Conservation (phyloP, 2,888 invertebrate genomes). For the Drosophila maculinotata region DNA sequence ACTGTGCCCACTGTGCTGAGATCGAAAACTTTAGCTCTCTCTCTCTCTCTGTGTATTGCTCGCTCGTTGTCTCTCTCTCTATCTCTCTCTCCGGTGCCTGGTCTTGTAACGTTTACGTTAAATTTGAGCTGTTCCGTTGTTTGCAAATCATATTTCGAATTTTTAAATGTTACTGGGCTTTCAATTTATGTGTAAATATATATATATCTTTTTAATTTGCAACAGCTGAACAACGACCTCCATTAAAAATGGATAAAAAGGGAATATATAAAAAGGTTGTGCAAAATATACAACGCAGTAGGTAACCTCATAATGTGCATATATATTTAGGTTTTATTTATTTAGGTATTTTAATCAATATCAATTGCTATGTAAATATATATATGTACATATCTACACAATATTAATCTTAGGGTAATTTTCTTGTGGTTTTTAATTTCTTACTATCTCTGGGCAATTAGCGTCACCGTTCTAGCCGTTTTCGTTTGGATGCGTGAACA, state of each 20-base stretch:
- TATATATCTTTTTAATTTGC: conserved; percentile 3
- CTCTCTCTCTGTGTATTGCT: background rate
- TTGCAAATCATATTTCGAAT: conserved; percentile 18
- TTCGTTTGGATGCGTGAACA: conserved; percentile 1
- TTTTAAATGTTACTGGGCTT: conserved; percentile 12
- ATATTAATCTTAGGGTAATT: conserved; percentile 29
- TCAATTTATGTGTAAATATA: conserved; percentile 3
- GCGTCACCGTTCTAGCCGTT: conserved; percentile 8
- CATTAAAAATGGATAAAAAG: conserved; percentile 6
- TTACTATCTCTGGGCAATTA: background rate
- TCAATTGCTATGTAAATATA: background rate
- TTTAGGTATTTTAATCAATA: background rate
- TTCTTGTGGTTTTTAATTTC: conserved; percentile 22
- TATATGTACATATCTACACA: background rate
- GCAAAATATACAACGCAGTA: background rate
- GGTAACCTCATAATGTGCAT: background rate
- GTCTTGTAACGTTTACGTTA: conserved; percentile 38
- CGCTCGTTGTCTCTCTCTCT: background rate
- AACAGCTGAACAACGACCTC: conserved; percentile 19
- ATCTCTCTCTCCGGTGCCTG: conserved; percentile 13
- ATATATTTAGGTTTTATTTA: background rate
- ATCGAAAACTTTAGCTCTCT: conserved; percentile 34
- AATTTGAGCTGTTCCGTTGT: conserved; percentile 20
- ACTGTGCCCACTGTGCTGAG: conserved; percentile 35
- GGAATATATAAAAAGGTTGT: background rate